Percentiles rank a stretch among this genome's conserved stretches.
Evolutionary conservation across 2,113 vertebrate genomes (phyloP).

Genomic region (Pomatorhinus ruficollis): DNA sequence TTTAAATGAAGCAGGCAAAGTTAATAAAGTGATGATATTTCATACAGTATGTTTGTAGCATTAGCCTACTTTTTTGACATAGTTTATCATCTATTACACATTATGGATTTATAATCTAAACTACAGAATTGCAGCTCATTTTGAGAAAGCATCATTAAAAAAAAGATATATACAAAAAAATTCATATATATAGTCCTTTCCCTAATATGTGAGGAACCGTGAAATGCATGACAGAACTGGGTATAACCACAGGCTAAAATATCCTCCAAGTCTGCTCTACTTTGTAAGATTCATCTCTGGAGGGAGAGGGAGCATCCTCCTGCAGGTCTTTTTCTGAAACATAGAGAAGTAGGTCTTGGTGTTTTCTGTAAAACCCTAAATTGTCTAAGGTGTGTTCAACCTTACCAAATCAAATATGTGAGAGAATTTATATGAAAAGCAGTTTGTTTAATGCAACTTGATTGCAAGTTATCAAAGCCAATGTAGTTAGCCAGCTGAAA

Average conservation of each 20-base stretch:
- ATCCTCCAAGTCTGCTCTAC: not conserved
- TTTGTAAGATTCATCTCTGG: not conserved
- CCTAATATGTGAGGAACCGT: not conserved
- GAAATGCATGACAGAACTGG: not conserved
- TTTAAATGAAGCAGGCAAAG: not conserved
- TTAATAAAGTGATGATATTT: not conserved
- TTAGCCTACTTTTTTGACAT: not conserved
- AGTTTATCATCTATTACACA: not conserved
- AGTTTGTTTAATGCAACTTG: not conserved
- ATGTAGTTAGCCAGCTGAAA: not conserved
- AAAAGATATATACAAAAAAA: not conserved
- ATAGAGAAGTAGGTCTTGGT: not conserved
- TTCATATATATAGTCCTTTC: not conserved
- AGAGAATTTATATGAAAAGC: not conserved
- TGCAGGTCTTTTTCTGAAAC: not conserved
- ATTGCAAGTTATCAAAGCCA: not conserved
- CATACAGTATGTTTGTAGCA: not conserved
- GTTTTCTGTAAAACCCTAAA: not conserved
- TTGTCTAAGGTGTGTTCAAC: not conserved
- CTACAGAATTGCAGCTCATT: not conserved
- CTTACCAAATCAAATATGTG: not conserved
- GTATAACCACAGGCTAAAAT: not conserved
- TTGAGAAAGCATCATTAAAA: not conserved
- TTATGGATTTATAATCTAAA: not conserved
- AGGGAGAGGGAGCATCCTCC: not conserved